phyloP scores from a whole-genome alignment of 2,888 invertebrate species.

The Auanema freiburgensis region DNA sequence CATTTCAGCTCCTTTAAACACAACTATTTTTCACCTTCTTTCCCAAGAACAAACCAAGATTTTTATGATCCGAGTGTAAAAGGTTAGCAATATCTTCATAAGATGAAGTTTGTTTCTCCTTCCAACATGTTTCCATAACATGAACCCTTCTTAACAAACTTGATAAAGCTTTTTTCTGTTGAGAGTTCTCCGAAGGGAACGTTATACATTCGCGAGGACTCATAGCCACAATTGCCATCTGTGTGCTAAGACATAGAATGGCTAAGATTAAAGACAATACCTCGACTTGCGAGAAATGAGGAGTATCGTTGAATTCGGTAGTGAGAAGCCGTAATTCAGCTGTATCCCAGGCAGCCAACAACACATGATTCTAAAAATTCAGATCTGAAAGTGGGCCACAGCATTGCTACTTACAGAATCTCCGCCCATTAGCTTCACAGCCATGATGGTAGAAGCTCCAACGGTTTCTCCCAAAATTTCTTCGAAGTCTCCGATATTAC shows the following conservation, averaged over 20 bases:
- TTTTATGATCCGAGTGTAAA: too few relatives aligned
- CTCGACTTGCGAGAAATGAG: constrained; percentile 43
- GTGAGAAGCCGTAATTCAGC: constrained; percentile 42
- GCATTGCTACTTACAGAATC: constrained; percentile 27
- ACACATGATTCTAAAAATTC: constrained; percentile 43
- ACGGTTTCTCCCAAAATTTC: constrained; percentile 46
- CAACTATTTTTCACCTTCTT: too few relatives aligned
- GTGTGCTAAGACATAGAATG: background rate
- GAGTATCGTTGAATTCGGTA: constrained; percentile 47
- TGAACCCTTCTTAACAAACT: constrained; percentile 1
- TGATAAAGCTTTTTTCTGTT: constrained; percentile 9
- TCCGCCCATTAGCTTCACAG: constrained; percentile 34
- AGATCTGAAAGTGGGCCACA: background rate
- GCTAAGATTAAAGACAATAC: constrained; percentile 8
- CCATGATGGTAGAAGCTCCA: constrained; percentile 36
- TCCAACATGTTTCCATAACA: constrained; percentile 10
- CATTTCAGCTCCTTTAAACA: constrained; percentile 4
- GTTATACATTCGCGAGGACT: constrained; percentile 37
- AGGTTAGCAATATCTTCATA: background rate
- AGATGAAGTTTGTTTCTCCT: background rate
- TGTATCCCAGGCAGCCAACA: constrained; percentile 42
- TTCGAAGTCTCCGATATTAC: constrained; percentile 50
- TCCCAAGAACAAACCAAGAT: too few relatives aligned
- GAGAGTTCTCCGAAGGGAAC: background rate
- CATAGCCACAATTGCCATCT: constrained; percentile 22